These are phyloP conservation scores for Prinia subflava DNA, from an alignment of 2,113 vertebrate species.

Conservation along the genomic window DNA sequence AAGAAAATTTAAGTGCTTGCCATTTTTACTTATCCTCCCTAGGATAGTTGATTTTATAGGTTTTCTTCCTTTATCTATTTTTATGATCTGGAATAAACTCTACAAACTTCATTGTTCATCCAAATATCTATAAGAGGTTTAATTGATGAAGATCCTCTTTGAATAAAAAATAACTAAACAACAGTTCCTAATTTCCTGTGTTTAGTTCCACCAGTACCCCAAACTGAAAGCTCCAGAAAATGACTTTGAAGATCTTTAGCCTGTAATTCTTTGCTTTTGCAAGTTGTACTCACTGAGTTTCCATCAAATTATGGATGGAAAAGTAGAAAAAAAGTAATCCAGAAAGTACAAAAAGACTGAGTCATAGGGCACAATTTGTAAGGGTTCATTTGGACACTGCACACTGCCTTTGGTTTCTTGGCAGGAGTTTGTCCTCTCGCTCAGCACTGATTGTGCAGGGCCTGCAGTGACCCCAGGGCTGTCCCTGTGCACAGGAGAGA, in stretches of 20 bases:
- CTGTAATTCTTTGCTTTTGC: neutral
- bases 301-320: neutral
- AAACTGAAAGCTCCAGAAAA: neutral
- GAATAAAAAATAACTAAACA: neutral
- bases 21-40: neutral
- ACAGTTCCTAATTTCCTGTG: neutral
- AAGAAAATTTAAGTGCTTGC: neutral
- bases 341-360: neutral
- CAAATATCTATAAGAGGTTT: neutral
- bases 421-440: neutral
- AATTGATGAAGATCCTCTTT: neutral
- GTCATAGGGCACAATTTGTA: neutral
- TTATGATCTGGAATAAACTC: neutral
- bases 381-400: neutral
- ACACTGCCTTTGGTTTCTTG: neutral
- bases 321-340: neutral
- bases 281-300: neutral
- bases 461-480: neutral
- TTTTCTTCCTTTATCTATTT: neutral
- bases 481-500: neutral
- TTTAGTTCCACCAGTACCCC: neutral
- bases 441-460: accelerated
- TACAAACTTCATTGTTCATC: neutral
- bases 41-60: neutral
- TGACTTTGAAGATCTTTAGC: neutral